Evolutionary conservation across 2,113 vertebrate species (phyloP).

Genomic region (Mungos mungo): DNA sequence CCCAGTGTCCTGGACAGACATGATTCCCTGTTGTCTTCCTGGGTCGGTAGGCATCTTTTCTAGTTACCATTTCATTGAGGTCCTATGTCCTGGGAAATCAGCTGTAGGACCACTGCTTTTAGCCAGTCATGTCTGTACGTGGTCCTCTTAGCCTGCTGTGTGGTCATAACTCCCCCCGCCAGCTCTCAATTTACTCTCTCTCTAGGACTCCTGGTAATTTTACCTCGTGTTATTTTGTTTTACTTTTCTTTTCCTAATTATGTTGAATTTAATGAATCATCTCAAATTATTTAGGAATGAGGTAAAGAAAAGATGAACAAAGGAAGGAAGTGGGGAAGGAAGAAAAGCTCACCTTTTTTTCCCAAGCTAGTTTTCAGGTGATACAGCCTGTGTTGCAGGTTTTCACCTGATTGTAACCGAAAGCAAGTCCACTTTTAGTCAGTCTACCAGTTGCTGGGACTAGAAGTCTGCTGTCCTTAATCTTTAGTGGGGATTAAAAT

Average conservation of each 20-base stretch:
- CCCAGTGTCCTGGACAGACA: neutral
- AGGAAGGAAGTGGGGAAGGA: neutral
- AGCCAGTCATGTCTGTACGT: neutral
- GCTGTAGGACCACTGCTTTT: neutral
- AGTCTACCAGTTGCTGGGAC: neutral
- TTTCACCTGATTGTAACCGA: neutral
- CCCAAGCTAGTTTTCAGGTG: neutral
- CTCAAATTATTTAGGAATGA: neutral
- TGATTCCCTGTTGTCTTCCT: neutral
- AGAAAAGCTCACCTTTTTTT: neutral
- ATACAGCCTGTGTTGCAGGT: neutral
- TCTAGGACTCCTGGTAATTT: neutral
- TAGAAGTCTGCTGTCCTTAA: neutral
- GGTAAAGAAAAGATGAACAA: neutral
- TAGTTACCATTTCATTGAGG: neutral
- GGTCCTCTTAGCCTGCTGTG: neutral
- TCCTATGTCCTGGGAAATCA: neutral
- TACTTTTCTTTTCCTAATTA: neutral
- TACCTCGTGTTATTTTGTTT: neutral
- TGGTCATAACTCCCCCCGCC: neutral
- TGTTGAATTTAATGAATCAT: neutral
- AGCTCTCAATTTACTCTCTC: neutral
- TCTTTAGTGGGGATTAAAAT: slow-evolving; percentile 1
- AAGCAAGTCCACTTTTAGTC: neutral
- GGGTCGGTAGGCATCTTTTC: neutral